phyloP scores from a whole-genome alignment of 2,888 invertebrate genomes.

The Hemaris fuciformis region DNA sequence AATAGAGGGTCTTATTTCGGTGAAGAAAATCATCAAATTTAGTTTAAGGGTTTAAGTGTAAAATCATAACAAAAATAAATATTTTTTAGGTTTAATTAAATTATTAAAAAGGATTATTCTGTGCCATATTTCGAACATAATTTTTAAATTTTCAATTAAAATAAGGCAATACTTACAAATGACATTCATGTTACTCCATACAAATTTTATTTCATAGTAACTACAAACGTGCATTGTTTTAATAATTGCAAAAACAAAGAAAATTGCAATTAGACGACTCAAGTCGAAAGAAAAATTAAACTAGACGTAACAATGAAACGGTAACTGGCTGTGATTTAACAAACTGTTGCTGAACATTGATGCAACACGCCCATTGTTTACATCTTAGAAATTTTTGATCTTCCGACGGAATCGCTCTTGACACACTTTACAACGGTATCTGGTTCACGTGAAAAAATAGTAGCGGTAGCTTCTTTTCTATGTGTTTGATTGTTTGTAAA shows the following conservation, averaged over 20 bases:
- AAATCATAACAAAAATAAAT: too few relatives aligned
- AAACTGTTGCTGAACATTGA: neutral
- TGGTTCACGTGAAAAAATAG: neutral
- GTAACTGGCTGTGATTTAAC: neutral
- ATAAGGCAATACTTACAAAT: too few relatives aligned
- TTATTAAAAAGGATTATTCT: too few relatives aligned
- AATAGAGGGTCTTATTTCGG: too few relatives aligned
- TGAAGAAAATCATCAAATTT: too few relatives aligned
- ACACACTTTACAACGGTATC: neutral
- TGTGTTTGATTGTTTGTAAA: too few relatives aligned
- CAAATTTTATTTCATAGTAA: too few relatives aligned
- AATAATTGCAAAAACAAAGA: neutral
- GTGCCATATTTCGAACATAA: too few relatives aligned
- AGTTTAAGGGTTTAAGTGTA: too few relatives aligned
- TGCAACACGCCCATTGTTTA: conserved; percentile 3
- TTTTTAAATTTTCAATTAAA: too few relatives aligned
- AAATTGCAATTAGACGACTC: neutral
- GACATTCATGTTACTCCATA: too few relatives aligned
- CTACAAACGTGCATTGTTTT: neutral
- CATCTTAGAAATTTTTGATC: neutral
- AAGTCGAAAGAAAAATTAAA: neutral
- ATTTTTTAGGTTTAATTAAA: too few relatives aligned
- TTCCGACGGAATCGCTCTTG: neutral
- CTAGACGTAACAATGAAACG: conserved; percentile 23
- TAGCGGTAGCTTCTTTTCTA: neutral